phyloP scores from a whole-genome alignment of 2,888 invertebrate species.

The Drosophila neotestacea region DNA sequence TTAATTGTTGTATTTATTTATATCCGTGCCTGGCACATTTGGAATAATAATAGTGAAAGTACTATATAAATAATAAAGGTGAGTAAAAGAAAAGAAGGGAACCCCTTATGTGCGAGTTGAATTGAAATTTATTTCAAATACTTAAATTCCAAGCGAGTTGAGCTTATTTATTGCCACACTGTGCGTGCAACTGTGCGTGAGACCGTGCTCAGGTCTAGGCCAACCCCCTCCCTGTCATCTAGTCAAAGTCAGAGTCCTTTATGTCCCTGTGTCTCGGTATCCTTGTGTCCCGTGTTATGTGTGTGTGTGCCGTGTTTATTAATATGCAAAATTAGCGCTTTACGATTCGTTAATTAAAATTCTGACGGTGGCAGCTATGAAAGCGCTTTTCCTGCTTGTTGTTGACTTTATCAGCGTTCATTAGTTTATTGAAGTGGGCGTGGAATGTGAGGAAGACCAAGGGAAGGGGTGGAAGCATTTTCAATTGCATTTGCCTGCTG shows the following conservation, averaged over 20 bases:
- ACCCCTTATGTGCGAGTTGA: constrained; percentile 34
- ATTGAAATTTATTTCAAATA: constrained; percentile 72
- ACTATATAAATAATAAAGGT: constrained; percentile 5
- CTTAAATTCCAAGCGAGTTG: constrained; percentile 56
- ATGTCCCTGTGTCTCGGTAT: constrained; percentile 29
- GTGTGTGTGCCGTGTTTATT: constrained; percentile 57
- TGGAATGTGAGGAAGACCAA: not conserved
- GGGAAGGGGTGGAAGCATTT: not conserved
- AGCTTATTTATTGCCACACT: constrained; percentile 65
- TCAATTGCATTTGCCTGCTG: constrained; percentile 36
- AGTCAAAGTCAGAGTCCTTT: constrained; percentile 17
- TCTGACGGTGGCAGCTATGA: constrained; percentile 49
- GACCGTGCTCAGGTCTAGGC: constrained; percentile 15
- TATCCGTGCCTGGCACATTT: constrained; percentile 7
- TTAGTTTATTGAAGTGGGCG: constrained; percentile 50
- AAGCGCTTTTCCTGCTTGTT: not conserved
- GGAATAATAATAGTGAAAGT: constrained; percentile 8
- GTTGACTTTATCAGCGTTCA: constrained; percentile 52
- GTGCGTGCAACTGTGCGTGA: constrained; percentile 50
- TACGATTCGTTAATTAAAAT: constrained; percentile 78
- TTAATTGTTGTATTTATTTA: constrained; percentile 3
- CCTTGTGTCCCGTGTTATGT: constrained; percentile 20
- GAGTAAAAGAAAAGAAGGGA: not conserved
- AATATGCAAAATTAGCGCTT: constrained; percentile 79
- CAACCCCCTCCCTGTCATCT: not conserved